Conservation (phyloP, 2,888 invertebrate species). For the Polydrusus pterygomalis region DNA sequence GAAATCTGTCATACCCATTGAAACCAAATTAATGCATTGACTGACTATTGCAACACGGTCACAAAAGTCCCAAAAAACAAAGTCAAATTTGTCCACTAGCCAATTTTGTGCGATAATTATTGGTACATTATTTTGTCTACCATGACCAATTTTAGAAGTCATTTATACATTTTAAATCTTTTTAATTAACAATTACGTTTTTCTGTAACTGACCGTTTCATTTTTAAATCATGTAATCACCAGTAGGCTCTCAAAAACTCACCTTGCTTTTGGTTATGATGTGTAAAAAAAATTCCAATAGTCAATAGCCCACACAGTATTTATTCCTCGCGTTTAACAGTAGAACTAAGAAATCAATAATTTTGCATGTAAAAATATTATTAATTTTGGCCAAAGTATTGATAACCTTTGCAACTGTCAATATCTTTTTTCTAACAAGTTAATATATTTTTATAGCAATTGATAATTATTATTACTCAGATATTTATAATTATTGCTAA, state of each 20-base stretch:
- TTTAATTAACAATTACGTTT: too few relatives aligned
- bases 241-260: background rate
- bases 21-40: too few relatives aligned
- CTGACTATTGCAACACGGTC: too few relatives aligned
- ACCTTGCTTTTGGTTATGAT: background rate
- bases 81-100: too few relatives aligned
- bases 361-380: conserved; percentile 28
- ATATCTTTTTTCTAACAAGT: conserved; percentile 41
- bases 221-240: too few relatives aligned
- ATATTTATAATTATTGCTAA: background rate
- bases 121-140: too few relatives aligned
- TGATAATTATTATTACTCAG: background rate
- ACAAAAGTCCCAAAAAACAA: too few relatives aligned
- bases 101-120: too few relatives aligned
- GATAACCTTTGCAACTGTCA: conserved; percentile 51
- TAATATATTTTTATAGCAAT: conserved; percentile 15
- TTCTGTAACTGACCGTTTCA: too few relatives aligned
- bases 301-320: background rate
- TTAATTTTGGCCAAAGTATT: conserved; percentile 28
- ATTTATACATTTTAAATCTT: too few relatives aligned
- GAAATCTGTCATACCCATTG: too few relatives aligned
- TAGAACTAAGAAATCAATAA: conserved; percentile 47
- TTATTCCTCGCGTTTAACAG: background rate
- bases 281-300: background rate
- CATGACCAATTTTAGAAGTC: too few relatives aligned